Base-by-base conservation (phyloP, 1,140 invertebrate genomes). In the Orius insidiosus region DNA sequence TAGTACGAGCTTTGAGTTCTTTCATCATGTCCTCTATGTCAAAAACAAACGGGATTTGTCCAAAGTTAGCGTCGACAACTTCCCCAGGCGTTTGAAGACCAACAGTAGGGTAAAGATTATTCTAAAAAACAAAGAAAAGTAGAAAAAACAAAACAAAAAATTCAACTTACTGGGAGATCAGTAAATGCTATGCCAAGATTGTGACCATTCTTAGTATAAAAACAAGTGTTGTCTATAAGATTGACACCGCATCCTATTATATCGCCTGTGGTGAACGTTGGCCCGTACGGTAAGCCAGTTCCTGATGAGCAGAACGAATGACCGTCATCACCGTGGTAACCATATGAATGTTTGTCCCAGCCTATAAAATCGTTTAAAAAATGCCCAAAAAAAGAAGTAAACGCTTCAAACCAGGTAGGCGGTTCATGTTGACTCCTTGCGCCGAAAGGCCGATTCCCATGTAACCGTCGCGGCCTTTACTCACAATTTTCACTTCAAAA, bases 321-420 rank as follows among this genome's bases (percentile, higher is more conserved):
- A 1, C 96, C 96, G 67, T 99, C 96, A 66, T 99, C 94, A 14
- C 94, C 96, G 67, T 99, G 96, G 70, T 99, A 99, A 35, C 95
- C 96, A 64, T 97, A 99, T 2, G 94, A 98, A 60, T 94, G 83
- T 62, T 96, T 95, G 63, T 99, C 95, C 93, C 95, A 98, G 40
- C 95, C 92, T 76, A 67, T 58, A 63, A 64, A 10, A 8, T 45
- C 9, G 34, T 45, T 14, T 5, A 11, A 44, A 49, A 37, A 45
- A 43, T 33, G 32, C n/a, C n/a, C n/a, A 33, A 7, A n/a, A 7
- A 55, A 49, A 9, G 46, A n/a, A n/a, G n/a, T n/a, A n/a, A n/a
- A n/a, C n/a, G n/a, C n/a, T n/a, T n/a, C n/a, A n/a, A n/a, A 85
- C 84, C 87, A 62, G 89, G 89, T 55, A 98, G 67, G 64, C 94